These are phyloP conservation scores for Zoanthus sociatus DNA, from an alignment of 92 coral and sea anemone species.

Conservation along the genomic window DNA sequence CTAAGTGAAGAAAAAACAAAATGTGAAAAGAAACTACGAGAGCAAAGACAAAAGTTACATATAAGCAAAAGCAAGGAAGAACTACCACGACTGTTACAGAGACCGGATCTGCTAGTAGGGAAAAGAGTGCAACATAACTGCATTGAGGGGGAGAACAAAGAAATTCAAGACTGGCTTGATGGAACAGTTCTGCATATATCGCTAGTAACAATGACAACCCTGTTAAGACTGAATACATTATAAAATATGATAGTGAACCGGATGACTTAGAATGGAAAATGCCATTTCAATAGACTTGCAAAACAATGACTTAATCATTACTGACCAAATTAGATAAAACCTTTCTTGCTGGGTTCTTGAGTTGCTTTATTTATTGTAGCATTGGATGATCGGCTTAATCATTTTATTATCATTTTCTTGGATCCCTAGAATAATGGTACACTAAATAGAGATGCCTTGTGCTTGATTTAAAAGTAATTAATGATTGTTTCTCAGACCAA, in stretches of 20 bases:
- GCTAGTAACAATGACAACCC: constrained; percentile 38
- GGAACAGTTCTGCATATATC: constrained; percentile 47
- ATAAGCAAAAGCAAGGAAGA: constrained; percentile 28
- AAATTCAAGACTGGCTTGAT: constrained; percentile 47
- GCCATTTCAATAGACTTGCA: constrained; percentile 41
- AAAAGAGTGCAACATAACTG: constrained; percentile 49
- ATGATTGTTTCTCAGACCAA: background rate
- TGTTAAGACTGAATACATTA: constrained; percentile 43
- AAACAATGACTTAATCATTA: no score
- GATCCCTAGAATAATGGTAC: constrained; percentile 13
- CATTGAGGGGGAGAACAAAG: constrained; percentile 27
- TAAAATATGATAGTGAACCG: constrained; percentile 48
- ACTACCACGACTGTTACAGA: constrained; percentile 12
- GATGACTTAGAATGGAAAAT: constrained; percentile 59
- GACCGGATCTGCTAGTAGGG: constrained; percentile 6
- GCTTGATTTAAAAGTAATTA: constrained; percentile 5
- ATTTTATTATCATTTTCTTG: constrained; percentile 7
- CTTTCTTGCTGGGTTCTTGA: background rate
- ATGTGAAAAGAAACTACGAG: constrained; percentile 32
- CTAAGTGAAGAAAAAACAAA: constrained; percentile 14
- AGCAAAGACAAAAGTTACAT: background rate
- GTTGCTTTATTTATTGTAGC: background rate
- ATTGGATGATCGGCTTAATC: background rate
- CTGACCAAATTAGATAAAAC: background rate
- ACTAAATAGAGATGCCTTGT: constrained; percentile 9